Percentiles rank a stretch among this genome's conserved stretches.
Evolutionary conservation across 2,797 vertebrate species (phyloP).

Genomic region (Anguilla obscura): DNA sequence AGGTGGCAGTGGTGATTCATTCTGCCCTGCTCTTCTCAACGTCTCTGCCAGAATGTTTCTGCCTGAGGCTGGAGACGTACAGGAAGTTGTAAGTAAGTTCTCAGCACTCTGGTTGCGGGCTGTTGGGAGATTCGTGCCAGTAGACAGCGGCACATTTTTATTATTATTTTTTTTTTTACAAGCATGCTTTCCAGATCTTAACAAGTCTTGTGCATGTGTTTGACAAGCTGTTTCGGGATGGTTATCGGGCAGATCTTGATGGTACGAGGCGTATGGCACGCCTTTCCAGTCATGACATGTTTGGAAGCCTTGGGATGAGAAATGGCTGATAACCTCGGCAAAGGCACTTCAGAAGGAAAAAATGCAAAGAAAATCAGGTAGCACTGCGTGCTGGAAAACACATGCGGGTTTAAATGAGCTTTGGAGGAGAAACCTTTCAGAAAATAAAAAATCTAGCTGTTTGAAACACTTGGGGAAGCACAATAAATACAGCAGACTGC

Average conservation of each 20-base stretch:
- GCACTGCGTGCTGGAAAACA: constrained; percentile 7
- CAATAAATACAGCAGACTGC: not conserved
- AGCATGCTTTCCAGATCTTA: constrained; percentile 65
- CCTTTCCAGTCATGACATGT: constrained; percentile 55
- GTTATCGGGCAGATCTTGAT: constrained; percentile 54
- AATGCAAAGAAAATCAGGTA: not conserved
- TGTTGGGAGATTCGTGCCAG: constrained; percentile 53
- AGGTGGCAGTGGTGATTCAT: not conserved
- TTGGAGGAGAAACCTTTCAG: not conserved
- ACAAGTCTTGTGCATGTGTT: constrained; percentile 54
- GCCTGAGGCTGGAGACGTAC: constrained; percentile 41
- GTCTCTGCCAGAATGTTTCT: constrained; percentile 35
- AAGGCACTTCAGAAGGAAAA: constrained; percentile 17
- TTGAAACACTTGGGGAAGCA: not conserved
- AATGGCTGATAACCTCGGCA: constrained; percentile 36
- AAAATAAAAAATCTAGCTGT: constrained; percentile 1
- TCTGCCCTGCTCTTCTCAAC: not conserved
- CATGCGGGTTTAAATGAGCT: not conserved
- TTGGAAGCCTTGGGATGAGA: constrained; percentile 46
- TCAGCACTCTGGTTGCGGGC: constrained; percentile 44
- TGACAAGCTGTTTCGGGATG: constrained; percentile 55
- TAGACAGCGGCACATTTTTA: constrained; percentile 56
- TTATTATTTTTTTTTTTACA: constrained; percentile 23
- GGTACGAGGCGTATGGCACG: constrained; percentile 51
- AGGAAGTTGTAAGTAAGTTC: constrained; percentile 42